Conservation (phyloP, 2,797 vertebrate species). For the Crocodylus rhombifer region DNA sequence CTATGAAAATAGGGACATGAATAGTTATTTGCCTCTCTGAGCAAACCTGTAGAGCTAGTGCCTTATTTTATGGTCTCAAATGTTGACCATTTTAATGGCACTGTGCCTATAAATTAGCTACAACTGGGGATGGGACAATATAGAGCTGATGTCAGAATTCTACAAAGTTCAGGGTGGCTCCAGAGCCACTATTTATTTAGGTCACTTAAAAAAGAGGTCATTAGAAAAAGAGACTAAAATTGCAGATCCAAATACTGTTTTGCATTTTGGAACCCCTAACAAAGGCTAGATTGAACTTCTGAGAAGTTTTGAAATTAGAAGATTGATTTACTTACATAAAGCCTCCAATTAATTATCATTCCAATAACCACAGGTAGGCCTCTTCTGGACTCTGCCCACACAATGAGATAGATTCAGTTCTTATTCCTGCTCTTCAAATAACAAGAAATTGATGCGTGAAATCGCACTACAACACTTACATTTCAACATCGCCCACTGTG, state of each 20-base stretch:
- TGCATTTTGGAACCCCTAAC: background rate
- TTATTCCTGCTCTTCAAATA: background rate
- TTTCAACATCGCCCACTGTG: background rate
- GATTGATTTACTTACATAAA: background rate
- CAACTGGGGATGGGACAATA: background rate
- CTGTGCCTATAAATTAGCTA: background rate
- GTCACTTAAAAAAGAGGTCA: background rate
- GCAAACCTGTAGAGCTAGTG: background rate
- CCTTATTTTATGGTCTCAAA: constrained; percentile 11
- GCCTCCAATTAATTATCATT: background rate
- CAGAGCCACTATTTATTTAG: background rate
- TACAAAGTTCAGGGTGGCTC: constrained; percentile 14
- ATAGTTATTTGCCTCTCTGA: background rate
- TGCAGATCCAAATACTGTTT: background rate
- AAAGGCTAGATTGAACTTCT: background rate
- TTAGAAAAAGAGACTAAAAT: background rate
- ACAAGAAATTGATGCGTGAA: background rate
- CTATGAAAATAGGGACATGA: background rate
- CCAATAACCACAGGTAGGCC: background rate
- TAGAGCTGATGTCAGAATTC: background rate
- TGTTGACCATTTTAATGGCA: background rate
- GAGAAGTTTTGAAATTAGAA: background rate
- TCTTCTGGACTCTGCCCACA: background rate
- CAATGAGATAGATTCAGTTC: background rate
- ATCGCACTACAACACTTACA: background rate